Base-by-base conservation (phyloP, 1,140 invertebrate species). In the Phymastichus coffea region DNA sequence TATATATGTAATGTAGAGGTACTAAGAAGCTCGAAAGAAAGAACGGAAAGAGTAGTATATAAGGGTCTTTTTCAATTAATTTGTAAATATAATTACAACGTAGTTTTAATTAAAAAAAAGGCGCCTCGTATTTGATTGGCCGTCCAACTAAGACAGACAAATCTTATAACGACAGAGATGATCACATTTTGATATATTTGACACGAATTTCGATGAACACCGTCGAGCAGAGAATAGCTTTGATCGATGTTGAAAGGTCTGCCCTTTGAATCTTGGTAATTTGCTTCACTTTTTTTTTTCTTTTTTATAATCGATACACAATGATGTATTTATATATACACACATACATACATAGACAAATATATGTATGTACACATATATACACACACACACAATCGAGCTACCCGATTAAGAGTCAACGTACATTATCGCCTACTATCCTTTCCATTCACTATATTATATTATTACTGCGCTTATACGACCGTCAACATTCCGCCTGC, bases 141-240 rank as follows among this genome's bases (percentile, higher is more conserved):
- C 37, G 47, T 56, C 30, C 60, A 56, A n/a, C 28, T 52, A 52
- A 28, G 33, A 56, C 33, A 30, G 54, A 40, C 46, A n/a, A 57
- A 62, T 62, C 60, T 54, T n/a, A 6, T 62, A 62, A 57, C 33
- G 53, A 57, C 57, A 62, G 48, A 62, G 54, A 62, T 57, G 60
- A 62, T 62, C 60, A 62, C 60, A 62, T 62, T 62, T 62, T 62
- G 53, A 62, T 62, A 62, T 62, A 62, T 62, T 62, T 62, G 60
- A 62, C 60, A 62, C 60, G 60, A 62, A 62, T 62, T 62, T 62
- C 60, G 60, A 62, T 62, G 60, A 62, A 62, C 60, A 62, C 54
- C 54, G 46, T 62, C 54, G 60, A 62, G 40, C 60, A 57, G 47
- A 62, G 25, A 40, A 40, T 51, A 62, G 41, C 54, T 7, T 52